A percentile compares a stretch with the other conserved stretches of the same genome.
phyloP scores from a whole-genome alignment of 1,140 invertebrate genomes.

The Temnothorax longispinosus region DNA sequence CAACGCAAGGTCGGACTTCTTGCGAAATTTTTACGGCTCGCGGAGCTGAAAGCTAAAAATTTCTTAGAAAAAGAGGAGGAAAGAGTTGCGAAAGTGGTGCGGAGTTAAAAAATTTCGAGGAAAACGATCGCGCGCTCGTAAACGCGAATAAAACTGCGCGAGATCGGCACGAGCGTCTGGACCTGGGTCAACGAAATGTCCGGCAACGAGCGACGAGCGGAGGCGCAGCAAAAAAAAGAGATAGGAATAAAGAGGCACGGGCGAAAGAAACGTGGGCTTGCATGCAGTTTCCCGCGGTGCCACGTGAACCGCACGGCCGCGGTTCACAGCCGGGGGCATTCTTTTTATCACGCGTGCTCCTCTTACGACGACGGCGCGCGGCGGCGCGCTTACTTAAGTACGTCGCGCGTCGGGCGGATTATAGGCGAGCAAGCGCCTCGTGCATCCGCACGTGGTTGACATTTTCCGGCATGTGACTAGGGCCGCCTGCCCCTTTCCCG shows the following conservation, averaged over 20 bases:
- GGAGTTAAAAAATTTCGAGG: too few species aligned
- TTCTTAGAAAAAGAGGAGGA: background rate
- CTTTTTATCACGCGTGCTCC: slow-evolving; percentile 37
- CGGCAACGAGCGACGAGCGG: background rate
- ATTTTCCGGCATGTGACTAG: slow-evolving; percentile 74
- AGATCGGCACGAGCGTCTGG: background rate
- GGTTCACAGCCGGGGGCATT: background rate
- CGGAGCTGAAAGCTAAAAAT: background rate
- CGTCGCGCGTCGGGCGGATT: slow-evolving; percentile 47
- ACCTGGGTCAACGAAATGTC: background rate
- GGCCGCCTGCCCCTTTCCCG: background rate
- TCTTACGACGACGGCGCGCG: slow-evolving; percentile 21
- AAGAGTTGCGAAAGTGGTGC: too few species aligned
- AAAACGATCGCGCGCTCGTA: too few species aligned
- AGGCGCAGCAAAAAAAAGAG: background rate
- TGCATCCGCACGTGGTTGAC: slow-evolving; percentile 74
- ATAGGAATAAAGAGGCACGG: background rate
- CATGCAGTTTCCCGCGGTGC: background rate
- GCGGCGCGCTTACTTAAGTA: slow-evolving; percentile 43
- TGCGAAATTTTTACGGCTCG: background rate
- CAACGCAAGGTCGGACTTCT: background rate
- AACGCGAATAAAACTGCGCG: background rate
- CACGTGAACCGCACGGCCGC: slow-evolving; percentile 15
- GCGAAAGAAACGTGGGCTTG: background rate
- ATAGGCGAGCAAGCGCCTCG: slow-evolving; percentile 61